Evolutionary conservation across 2,888 invertebrate genomes (phyloP).

Genomic region (Drosophila melanocephala): DNA sequence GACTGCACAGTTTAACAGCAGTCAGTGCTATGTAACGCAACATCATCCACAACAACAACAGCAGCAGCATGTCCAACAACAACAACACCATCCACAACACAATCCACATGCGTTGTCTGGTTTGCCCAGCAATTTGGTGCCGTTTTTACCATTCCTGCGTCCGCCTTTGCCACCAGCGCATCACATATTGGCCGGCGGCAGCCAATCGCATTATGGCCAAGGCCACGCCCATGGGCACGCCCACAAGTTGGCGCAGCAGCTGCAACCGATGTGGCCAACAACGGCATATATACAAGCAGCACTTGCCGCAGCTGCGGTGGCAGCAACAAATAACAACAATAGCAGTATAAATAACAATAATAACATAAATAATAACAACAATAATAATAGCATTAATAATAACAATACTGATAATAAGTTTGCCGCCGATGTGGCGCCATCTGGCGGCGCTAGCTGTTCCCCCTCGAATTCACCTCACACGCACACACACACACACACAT

Average conservation of each 20-base stretch:
- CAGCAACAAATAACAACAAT: constrained; percentile 41
- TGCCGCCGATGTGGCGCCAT: background rate
- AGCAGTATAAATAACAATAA: constrained; percentile 50
- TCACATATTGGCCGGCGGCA: constrained; percentile 47
- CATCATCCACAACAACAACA: constrained; percentile 28
- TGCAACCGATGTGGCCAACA: constrained; percentile 86
- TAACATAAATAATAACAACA: constrained; percentile 22
- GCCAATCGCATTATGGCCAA: constrained; percentile 62
- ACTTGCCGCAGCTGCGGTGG: constrained; percentile 82
- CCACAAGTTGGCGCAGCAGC: constrained; percentile 80
- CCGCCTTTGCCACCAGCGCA: constrained; percentile 72
- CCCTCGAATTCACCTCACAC: constrained; percentile 5
- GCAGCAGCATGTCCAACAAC: constrained; percentile 9
- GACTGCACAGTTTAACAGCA: constrained; percentile 74
- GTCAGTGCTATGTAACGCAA: constrained; percentile 43
- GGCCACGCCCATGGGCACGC: constrained; percentile 37
- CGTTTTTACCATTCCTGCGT: constrained; percentile 83
- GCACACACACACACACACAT: constrained; percentile 23
- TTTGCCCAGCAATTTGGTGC: constrained; percentile 67
- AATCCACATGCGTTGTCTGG: constrained; percentile 22
- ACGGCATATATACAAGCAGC: constrained; percentile 88
- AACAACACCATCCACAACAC: constrained; percentile 22
- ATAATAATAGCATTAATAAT: constrained; percentile 54
- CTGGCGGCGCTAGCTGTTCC: background rate
- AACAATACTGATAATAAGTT: constrained; percentile 8